Evolutionary conservation across 2,888 invertebrate genomes (phyloP).

Genomic region (Tetanocera ferruginea): DNA sequence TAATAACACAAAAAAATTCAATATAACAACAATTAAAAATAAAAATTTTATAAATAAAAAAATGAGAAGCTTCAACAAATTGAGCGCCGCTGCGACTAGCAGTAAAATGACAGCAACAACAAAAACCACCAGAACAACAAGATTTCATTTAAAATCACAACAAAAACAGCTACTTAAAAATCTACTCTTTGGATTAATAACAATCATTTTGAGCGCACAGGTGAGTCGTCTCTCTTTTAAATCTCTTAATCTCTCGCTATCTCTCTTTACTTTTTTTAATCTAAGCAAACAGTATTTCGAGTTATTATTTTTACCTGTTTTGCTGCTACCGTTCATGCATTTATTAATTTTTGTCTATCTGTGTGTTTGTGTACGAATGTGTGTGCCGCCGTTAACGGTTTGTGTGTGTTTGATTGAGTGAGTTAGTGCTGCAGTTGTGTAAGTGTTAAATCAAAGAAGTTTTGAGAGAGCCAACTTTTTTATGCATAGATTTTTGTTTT

Average conservation of each 20-base stretch:
- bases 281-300: not conserved
- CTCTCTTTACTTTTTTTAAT: not conserved
- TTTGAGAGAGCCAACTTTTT: not conserved
- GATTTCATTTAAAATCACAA: constrained; percentile 44
- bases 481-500: not conserved
- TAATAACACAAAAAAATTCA: not conserved
- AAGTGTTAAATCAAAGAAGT: constrained; percentile 27
- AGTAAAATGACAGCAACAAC: constrained; percentile 28
- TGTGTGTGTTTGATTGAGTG: not conserved
- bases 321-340: not conserved
- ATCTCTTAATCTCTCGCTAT: not conserved
- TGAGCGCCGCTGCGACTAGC: constrained; percentile 6
- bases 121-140: constrained; percentile 36
- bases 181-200: constrained; percentile 53
- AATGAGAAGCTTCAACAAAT: constrained; percentile 6
- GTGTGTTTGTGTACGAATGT: not conserved
- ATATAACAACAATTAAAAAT: not conserved
- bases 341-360: not conserved
- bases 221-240: constrained; percentile 43
- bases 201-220: constrained; percentile 51
- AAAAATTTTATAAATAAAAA: not conserved
- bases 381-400: no score
- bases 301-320: not conserved
- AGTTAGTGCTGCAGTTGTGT: not conserved
- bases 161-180: constrained; percentile 47